phyloP scores from a whole-genome alignment of 2,797 vertebrate genomes.

The Cyprinella venusta region DNA sequence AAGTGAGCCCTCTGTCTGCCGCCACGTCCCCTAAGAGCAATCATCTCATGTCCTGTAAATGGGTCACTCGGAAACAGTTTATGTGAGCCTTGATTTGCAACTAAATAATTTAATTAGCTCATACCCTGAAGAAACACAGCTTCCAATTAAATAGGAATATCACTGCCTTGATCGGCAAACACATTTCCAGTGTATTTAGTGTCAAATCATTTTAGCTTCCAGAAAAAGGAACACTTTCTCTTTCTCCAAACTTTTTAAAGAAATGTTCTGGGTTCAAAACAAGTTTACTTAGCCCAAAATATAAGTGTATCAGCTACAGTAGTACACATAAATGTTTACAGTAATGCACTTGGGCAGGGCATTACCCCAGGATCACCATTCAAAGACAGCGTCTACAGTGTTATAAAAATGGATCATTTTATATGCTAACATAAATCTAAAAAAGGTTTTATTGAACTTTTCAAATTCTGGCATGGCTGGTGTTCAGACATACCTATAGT shows the following conservation, averaged over 20 bases:
- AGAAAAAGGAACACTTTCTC: background rate
- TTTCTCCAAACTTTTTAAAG: background rate
- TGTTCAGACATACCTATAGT: background rate
- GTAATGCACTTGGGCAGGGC: background rate
- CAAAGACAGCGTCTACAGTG: background rate
- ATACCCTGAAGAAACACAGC: constrained; percentile 24
- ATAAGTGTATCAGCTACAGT: background rate
- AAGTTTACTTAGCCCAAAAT: background rate
- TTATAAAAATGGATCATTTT: background rate
- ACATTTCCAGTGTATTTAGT: background rate
- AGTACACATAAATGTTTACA: constrained; percentile 7
- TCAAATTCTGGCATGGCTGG: background rate
- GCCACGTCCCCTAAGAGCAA: background rate
- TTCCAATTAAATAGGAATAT: constrained; percentile 26
- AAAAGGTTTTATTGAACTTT: background rate
- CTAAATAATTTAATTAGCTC: constrained; percentile 26
- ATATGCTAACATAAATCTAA: background rate
- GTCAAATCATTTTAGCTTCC: background rate
- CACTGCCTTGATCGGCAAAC: background rate
- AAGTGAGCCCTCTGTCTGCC: constrained; percentile 21
- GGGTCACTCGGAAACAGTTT: constrained; percentile 35
- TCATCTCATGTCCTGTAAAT: constrained; percentile 15
- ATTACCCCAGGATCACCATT: background rate
- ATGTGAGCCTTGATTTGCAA: background rate
- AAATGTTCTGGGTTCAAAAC: background rate